Percentiles rank a stretch among this genome's conserved stretches.
phyloP scores from a whole-genome alignment of 37 sponge, comb jelly and placozoan species.

The Haliclona indistincta region DNA sequence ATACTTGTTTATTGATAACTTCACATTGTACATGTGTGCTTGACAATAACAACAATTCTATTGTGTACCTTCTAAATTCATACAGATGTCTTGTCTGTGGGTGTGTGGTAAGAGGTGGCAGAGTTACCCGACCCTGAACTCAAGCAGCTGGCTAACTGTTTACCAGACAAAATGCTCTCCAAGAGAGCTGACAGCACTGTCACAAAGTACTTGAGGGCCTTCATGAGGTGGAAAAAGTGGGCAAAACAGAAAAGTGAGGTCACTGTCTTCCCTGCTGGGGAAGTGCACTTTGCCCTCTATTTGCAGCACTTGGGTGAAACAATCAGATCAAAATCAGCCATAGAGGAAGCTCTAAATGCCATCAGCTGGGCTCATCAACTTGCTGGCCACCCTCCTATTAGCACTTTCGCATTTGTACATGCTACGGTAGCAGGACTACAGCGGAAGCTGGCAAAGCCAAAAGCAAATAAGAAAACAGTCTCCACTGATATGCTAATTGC shows the following conservation, averaged over 20 bases:
- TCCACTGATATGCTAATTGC: not conserved
- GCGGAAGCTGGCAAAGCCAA: not conserved
- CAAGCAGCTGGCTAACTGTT: not conserved
- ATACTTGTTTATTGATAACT: no score
- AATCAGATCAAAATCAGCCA: not conserved
- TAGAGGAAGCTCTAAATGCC: not conserved
- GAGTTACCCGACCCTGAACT: constrained; percentile 14
- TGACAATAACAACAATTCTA: no score
- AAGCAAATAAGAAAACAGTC: constrained; percentile 4
- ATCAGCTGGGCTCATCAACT: no score
- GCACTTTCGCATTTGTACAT: not conserved
- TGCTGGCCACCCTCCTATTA: no score
- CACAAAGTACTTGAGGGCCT: constrained; percentile 18
- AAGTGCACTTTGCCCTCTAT: no score
- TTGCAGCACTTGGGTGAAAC: not conserved
- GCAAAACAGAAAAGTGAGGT: not conserved
- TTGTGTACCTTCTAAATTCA: no score
- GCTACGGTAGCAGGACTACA: not conserved
- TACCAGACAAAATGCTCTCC: constrained; percentile 7
- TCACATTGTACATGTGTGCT: no score
- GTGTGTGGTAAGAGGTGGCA: not conserved
- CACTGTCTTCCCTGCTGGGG: constrained; percentile 1
- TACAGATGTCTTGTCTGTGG: no score
- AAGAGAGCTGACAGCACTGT: constrained; percentile 2
- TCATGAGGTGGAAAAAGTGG: constrained; percentile 7